Base-by-base conservation (phyloP, 2,797 vertebrate genomes). In the Chelidonichthys spinosus region DNA sequence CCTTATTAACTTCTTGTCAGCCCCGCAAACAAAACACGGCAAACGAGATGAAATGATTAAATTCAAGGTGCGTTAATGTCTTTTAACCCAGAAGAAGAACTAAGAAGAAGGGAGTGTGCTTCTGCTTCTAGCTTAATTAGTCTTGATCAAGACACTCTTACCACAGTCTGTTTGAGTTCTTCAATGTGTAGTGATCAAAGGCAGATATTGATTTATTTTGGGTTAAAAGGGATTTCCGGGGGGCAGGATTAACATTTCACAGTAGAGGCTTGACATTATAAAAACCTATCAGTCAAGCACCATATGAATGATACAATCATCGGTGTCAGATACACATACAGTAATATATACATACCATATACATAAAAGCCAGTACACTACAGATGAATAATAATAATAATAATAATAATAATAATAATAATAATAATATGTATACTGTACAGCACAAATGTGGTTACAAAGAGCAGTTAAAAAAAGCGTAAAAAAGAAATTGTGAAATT, bases 221-320 rank as follows among this genome's bases (percentile, higher is more conserved):
- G 84, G 89, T 86, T 91, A 87, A 91, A 85, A 91, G 84, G 72
- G 85, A 89, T 91, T 92, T 92, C 92, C 84, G 82, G 85, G 86
- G 90, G 91, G 88, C 90, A 92, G 85, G 90, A 91, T 92, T 93
- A 90, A 90, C 91, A 92, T 90, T 88, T 87, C 84, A 76, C 78
- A 85, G 77, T 82, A 85, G 85, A 79, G 72, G 47, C 87, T 80
- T 88, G 73, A 89, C 88, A 89, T 89, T 80, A 81, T 69, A 73
- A 85, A 81, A 84, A 65, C 44, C 58, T 69, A 75, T 70, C 74
- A 76, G 76, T 58, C 70, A 11, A 63, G 63, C 69, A 47, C 63
- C 63, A 66, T 70, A 62, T 69, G 71, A 81, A 61, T 52, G 74
- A 83, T 60, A 33, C 60, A 53, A 58, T 14, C 46, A 62, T 4